Evolutionary conservation across 2,797 vertebrate species (phyloP).

Genomic region (Enteromius viviparus): DNA sequence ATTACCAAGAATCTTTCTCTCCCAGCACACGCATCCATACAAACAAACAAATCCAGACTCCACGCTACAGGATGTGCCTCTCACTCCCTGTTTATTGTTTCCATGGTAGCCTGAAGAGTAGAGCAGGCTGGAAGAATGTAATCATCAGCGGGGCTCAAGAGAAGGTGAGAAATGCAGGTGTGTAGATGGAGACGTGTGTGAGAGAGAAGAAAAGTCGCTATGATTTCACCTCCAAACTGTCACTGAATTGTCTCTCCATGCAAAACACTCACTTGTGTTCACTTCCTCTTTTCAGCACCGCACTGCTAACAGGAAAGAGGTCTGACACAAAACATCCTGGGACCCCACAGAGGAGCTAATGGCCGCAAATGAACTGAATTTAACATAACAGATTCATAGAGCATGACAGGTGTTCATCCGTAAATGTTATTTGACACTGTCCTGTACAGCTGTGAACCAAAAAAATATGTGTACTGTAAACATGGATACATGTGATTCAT

Average conservation of each 20-base stretch:
- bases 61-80: constrained; percentile 3
- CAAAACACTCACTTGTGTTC: constrained; percentile 29
- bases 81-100: constrained; percentile 47
- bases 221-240: constrained; percentile 30
- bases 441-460: neutral
- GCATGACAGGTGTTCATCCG: neutral
- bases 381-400: neutral
- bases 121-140: constrained; percentile 43
- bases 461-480: constrained; percentile 7
- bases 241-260: constrained; percentile 23
- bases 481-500: constrained; percentile 19
- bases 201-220: neutral
- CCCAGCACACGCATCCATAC: neutral
- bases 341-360: constrained; percentile 26
- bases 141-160: constrained; percentile 47
- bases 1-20: constrained; percentile 7
- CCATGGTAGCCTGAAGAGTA: constrained; percentile 49
- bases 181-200: constrained; percentile 17
- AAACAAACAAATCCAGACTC: constrained; percentile 1
- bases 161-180: constrained; percentile 46
- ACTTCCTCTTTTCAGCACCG: neutral
- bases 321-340: constrained; percentile 5
- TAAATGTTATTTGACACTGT: neutral
- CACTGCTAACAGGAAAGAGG: constrained; percentile 17
- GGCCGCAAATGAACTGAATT: neutral